Evolutionary conservation across 2,888 invertebrate species (phyloP), one percentile per base, ranked within the genome.

Genomic region (Scaptomyza parva): DNA sequence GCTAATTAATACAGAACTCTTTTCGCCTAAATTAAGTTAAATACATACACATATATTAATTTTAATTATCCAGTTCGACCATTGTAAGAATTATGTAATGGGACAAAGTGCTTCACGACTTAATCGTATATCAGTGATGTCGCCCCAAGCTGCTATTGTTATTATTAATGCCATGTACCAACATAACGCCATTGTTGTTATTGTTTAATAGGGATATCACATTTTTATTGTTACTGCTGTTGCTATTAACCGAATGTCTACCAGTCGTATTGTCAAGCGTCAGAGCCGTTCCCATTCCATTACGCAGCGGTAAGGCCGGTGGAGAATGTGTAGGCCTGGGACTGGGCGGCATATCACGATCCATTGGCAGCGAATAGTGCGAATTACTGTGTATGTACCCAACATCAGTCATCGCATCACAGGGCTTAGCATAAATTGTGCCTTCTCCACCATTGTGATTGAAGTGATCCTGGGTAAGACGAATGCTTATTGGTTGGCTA

Each of bases 341-440:
- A 53, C 87, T 89, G 17, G 89, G 89, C 9, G 89, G 89, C 76
- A 90, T 69, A 52, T 91, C 90, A 22, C 91, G 90, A 70, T 91
- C 91, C 51, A 91, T 48, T 12, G 91, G 91, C 74, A 91, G 72
- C 57, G 91, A 91, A 53, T 91, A 91, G 52, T 91, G 91, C 18
- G 91, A 91, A 48, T 91, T 91, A 52, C 88, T 91, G 75, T 91
- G 91, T 17, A 91, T 89, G 45, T 91, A 91, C 33, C 89, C 90
- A 28, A 87, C 79, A 18, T 89, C 90, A 41, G 60, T 18, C 86
- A 84, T 88, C 20, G 86, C 88, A 55, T 88, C 84, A 50, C 84
- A 83, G 12, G 84, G 80, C 50, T 84, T 87, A 58, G 80, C 78
- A 63, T 81, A 81, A 14, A 80, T 78, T 4, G 69, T 77, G 17